These are phyloP conservation scores for Oreamnos americanus DNA, from an alignment of 2,113 vertebrate genomes.

Conservation along the genomic window DNA sequence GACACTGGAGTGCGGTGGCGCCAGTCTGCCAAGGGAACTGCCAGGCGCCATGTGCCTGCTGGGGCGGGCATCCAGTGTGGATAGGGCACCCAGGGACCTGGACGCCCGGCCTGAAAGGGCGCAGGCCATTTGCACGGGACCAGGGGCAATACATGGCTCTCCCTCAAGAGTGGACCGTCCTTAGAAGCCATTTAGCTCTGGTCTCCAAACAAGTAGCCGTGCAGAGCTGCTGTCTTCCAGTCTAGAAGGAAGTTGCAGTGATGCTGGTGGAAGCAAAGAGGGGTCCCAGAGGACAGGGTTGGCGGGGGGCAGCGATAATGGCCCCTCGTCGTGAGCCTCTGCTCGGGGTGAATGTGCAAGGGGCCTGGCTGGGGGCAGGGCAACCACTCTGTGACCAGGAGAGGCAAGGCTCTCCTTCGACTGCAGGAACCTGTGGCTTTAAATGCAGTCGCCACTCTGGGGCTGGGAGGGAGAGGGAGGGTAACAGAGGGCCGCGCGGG, in stretches of 20 bases:
- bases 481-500: not conserved
- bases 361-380: not conserved
- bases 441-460: accelerated
- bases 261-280: not conserved
- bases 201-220: not conserved
- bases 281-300: not conserved
- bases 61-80: not conserved
- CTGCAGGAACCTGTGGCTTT: not conserved
- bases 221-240: not conserved
- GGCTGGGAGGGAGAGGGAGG: not conserved
- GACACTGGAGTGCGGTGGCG: not conserved
- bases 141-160: not conserved
- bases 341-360: not conserved
- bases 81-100: not conserved
- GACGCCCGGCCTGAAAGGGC: not conserved
- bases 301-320: not conserved
- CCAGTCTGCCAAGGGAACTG: not conserved
- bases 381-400: not conserved
- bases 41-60: not conserved
- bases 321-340: not conserved
- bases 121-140: not conserved
- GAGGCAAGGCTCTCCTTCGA: too few species aligned
- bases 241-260: not conserved
- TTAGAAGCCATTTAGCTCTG: not conserved
- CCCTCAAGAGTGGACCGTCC: not conserved